These are phyloP conservation scores for Microplitis manilae DNA, from an alignment of 2,888 invertebrate genomes.

Conservation along the genomic window DNA sequence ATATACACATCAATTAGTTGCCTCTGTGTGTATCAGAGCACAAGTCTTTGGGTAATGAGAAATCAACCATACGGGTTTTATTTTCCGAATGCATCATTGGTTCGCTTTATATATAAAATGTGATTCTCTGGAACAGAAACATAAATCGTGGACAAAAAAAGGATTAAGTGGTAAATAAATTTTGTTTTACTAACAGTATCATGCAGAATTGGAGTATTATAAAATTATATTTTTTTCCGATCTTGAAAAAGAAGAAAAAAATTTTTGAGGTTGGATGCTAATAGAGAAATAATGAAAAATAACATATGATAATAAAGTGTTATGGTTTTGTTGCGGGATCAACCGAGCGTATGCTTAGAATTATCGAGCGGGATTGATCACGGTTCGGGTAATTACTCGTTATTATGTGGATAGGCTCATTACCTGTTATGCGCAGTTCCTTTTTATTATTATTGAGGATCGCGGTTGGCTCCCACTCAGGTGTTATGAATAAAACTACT, in stretches of 20 bases:
- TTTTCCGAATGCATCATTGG: not conserved
- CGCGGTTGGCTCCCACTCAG: not conserved
- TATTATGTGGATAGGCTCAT: conserved; percentile 66
- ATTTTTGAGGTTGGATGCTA: not conserved
- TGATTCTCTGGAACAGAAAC: conserved; percentile 4
- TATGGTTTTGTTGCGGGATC: conserved; percentile 49
- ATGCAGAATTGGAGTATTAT: not conserved
- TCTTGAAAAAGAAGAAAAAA: not conserved
- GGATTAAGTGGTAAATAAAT: not conserved
- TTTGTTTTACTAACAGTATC: not conserved
- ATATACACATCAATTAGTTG: no score
- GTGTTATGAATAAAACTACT: not conserved
- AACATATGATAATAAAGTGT: conserved; percentile 9
- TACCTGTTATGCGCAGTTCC: conserved; percentile 65
- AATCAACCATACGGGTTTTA: not conserved
- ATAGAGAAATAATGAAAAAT: not conserved
- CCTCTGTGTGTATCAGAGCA: no score
- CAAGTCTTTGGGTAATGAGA: not conserved
- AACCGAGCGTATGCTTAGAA: conserved; percentile 56
- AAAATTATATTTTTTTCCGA: not conserved
- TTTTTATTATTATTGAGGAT: conserved; percentile 48
- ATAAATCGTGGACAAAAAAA: not conserved
- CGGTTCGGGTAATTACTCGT: conserved; percentile 62
- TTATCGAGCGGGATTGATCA: conserved; percentile 63
- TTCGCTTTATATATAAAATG: not conserved